Evolutionary conservation across 2,797 vertebrate species (phyloP), one percentile per base, ranked within the genome.

Genomic region (Schizopygopsis pylzovi): DNA sequence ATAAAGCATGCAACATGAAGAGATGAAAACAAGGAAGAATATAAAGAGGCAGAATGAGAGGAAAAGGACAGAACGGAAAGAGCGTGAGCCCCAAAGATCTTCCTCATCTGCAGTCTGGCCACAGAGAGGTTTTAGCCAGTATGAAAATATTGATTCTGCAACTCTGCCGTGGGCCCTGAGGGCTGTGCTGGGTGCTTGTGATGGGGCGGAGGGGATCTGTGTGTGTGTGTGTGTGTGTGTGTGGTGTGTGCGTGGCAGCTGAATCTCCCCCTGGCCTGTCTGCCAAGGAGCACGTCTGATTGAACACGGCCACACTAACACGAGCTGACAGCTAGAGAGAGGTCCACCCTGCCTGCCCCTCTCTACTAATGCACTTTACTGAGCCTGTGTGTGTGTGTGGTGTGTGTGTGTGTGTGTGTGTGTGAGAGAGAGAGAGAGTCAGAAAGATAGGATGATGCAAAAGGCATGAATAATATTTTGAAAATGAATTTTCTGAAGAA

Each of bases 231-330:
- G 90, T 87, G 92, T 90, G 89, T 91, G 92, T 85, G 92, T 93
- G 92, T 92, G 91, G 92, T 92, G 91, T 90, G 92, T 93, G 92
- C 93, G 91, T 94, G 93, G 96, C 94, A 95, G 96, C 95, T 93
- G 95, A 97, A 97, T 96, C 96, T 96, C 96, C 96, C 94, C 93
- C 94, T 95, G 76, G 96, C 95, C 96, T 96, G 96, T 96, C 96
- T 96, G 95, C 94, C 96, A 95, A 96, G 96, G 96, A 95, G 94
- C 93, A 93, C 94, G 94, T 96, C 95, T 97, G 96, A 97, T 95
- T 97, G 96, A 96, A 94, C 93, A 94, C 90, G 94, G 95, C 93
- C 94, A 95, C 92, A 88, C 93, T 96, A 96, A 96, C 95, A 70
- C 3, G 86, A 93, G 94, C 92, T 97, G 96, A 97, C 96, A 97